These are phyloP conservation scores for Nothura maculosa DNA, from an alignment of 2,797 vertebrate species.

Conservation along the genomic window DNA sequence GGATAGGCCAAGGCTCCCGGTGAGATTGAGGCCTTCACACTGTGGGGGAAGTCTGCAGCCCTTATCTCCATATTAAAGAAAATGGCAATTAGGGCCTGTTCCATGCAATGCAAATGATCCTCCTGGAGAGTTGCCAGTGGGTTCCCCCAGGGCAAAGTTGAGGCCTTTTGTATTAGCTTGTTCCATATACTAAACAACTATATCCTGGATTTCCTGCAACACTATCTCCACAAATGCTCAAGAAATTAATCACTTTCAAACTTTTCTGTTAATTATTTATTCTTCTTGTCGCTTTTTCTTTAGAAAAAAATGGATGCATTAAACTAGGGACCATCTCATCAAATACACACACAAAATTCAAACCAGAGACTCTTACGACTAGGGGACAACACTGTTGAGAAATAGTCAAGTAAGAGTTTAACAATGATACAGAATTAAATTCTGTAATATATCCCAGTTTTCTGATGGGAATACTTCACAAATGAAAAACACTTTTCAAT, in stretches of 20 bases:
- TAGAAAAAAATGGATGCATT: not conserved
- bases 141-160: not conserved
- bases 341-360: conserved; percentile 15
- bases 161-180: not conserved
- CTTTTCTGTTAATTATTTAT: conserved; percentile 23
- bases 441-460: conserved; percentile 54
- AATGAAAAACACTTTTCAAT: conserved; percentile 77
- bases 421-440: conserved; percentile 65
- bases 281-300: conserved; percentile 2
- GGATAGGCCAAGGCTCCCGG: not conserved
- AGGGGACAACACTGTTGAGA: not conserved
- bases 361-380: not conserved
- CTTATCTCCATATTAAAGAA: not conserved
- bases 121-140: not conserved
- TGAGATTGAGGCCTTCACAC: not conserved
- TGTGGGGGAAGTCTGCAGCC: not conserved
- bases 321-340: not conserved
- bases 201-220: not conserved
- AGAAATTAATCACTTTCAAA: conserved; percentile 9
- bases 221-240: not conserved
- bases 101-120: not conserved
- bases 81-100: not conserved
- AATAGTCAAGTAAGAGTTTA: conserved; percentile 43
- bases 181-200: not conserved
- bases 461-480: conserved; percentile 77